phyloP scores from a whole-genome alignment of 37 sponge, comb jelly and placozoan genomes.

The Ianthella basta region DNA sequence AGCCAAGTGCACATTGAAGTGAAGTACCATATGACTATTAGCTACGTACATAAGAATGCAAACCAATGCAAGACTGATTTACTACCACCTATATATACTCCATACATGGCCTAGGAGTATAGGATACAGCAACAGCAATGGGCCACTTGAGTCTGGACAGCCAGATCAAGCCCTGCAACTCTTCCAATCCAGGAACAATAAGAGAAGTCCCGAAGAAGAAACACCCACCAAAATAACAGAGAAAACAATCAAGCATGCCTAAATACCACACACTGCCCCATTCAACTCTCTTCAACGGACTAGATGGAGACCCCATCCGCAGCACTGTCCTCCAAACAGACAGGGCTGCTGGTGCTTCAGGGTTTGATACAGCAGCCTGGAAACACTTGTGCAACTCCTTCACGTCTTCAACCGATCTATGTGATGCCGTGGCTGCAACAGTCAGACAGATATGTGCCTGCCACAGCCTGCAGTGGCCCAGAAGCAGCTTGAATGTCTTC shows the following conservation, averaged over 20 bases:
- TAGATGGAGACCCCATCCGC: too few species aligned
- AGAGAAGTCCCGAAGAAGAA: constrained; percentile 2
- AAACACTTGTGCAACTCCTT: too few species aligned
- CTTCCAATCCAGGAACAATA: not conserved
- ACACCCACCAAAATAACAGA: not conserved
- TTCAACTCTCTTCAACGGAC: too few species aligned
- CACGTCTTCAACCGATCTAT: not conserved
- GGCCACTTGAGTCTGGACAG: constrained; percentile 4
- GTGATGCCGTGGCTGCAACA: constrained; percentile 14
- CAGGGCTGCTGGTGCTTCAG: too few species aligned
- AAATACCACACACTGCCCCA: too few species aligned
- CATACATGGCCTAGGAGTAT: too few species aligned
- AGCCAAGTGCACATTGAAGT: not conserved
- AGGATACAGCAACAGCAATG: not conserved
- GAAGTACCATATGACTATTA: not conserved
- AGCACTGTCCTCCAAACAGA: too few species aligned
- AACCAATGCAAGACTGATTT: not conserved
- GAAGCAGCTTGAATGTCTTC: too few species aligned
- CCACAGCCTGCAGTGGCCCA: too few species aligned
- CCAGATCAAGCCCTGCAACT: not conserved
- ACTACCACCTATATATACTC: not conserved
- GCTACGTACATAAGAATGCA: not conserved
- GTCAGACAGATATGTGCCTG: too few species aligned
- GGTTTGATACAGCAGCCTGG: too few species aligned
- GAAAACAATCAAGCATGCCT: not conserved